These are phyloP conservation scores for Ophonus ardosiacus DNA, from an alignment of 2,888 invertebrate genomes.

Conservation along the genomic window DNA sequence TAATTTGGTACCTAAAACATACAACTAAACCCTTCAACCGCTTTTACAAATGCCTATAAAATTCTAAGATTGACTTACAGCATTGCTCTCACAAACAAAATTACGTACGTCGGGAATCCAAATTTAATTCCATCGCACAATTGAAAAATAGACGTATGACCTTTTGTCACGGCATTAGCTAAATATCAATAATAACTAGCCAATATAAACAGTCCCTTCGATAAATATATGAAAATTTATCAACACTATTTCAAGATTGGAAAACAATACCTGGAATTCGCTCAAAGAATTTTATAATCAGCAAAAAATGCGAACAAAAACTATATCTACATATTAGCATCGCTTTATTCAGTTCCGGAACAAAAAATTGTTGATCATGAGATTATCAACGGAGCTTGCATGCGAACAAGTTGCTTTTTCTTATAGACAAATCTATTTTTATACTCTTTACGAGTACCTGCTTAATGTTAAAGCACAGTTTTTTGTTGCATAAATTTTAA, in stretches of 20 bases:
- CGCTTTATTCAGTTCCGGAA: conserved; percentile 31
- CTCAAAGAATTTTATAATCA: conserved; percentile 30
- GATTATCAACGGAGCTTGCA: conserved; percentile 13
- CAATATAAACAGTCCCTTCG: too few relatives aligned
- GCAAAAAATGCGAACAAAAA: conserved; percentile 34
- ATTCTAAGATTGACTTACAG: too few relatives aligned
- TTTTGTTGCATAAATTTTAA: conserved; percentile 11
- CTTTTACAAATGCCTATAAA: too few relatives aligned
- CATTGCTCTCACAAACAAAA: too few relatives aligned
- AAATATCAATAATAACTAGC: too few relatives aligned
- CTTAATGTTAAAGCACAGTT: conserved; percentile 14
- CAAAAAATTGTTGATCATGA: conserved; percentile 56
- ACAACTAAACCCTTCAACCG: too few relatives aligned
- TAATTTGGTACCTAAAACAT: too few relatives aligned
- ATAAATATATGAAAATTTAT: neutral
- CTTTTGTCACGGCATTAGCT: too few relatives aligned
- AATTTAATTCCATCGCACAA: too few relatives aligned
- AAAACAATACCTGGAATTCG: conserved; percentile 32
- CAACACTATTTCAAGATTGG: neutral
- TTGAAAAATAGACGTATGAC: too few relatives aligned
- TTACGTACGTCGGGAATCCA: too few relatives aligned
- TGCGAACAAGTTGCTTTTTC: conserved; percentile 41
- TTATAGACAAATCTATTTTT: conserved; percentile 23
- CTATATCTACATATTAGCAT: conserved; percentile 25
- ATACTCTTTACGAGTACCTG: conserved; percentile 39